Evolutionary conservation across 1,140 invertebrate genomes (phyloP), one percentile per base, ranked within the genome.

Genomic region (Bombus ignitus): DNA sequence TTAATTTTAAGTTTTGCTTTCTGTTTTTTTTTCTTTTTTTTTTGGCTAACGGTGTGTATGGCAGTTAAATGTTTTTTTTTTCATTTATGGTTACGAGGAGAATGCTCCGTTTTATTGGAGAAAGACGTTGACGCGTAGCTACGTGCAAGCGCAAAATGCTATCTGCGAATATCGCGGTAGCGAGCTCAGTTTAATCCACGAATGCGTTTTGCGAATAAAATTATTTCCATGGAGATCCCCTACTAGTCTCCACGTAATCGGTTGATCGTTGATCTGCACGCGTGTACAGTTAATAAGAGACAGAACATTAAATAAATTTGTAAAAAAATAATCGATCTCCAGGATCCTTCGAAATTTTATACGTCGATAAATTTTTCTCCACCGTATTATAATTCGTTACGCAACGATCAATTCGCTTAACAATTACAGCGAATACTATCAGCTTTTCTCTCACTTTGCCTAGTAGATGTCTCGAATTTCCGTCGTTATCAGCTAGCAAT

Each of bases 111-210:
- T 32, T 77, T 59, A 18, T 53, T 8, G 18, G 39, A 53, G 79
- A 85, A 83, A 84, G 72, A 85, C 82, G 70, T 89, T 81, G 77
- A 87, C 88, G 88, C 62, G 85, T 87, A 83, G 72, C 72, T n/a
- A 57, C 73, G 47, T 75, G 18, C 53, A 88, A 82, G 74, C 74
- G 83, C 28, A 15, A 62, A 59, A 57, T n/a, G 37, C 25, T 57
- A 15, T 22, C 25, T 22, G 12, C 28, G 32, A 59, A 47, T 72
- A 22, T 37, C 65, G 66, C 74, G 32, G 72, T 35, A 65, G 37
- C 44, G 72, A 71, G 71, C 79, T 62, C 73, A 12, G 71, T 68
- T 80, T 84, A 76, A 86, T 87, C 37, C 77, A 82, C 85, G 82
- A 84, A 87, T 79, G 76, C 75, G 78, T 74, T 75, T 71, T 39